Evolutionary conservation across 2,888 invertebrate species (phyloP).

Genomic region (Mythimna impura): DNA sequence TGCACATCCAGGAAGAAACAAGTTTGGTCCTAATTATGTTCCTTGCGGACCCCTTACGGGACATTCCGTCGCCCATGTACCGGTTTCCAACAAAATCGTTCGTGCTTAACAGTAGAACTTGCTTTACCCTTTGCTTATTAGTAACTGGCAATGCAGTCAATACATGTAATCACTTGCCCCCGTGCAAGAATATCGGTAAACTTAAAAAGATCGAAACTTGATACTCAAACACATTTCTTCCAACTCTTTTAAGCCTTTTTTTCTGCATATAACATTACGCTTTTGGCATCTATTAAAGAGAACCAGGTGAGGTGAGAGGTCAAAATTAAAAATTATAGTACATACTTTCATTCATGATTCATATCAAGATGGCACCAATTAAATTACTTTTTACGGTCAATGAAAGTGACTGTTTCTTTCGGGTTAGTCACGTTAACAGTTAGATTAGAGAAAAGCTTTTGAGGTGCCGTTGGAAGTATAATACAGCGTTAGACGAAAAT

Average conservation of each 20-base stretch:
- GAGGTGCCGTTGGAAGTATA: constrained; percentile 21
- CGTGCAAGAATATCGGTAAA: constrained; percentile 30
- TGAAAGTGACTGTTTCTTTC: constrained; percentile 55
- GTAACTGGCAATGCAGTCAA: constrained; percentile 33
- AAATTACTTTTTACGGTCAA: constrained; percentile 52
- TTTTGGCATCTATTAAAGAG: constrained; percentile 17
- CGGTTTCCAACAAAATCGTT: constrained; percentile 59
- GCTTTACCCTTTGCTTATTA: constrained; percentile 58
- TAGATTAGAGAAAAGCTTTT: constrained; percentile 43
- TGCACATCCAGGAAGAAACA: constrained; percentile 45
- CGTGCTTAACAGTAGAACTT: constrained; percentile 50
- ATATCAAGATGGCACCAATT: constrained; percentile 54
- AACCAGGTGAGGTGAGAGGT: constrained; percentile 46
- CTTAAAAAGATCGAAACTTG: not conserved
- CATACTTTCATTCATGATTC: constrained; percentile 42
- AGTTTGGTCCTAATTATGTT: constrained; percentile 41
- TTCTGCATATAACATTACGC: constrained; percentile 1
- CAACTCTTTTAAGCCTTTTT: constrained; percentile 5
- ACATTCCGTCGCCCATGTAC: constrained; percentile 50
- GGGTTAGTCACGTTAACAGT: constrained; percentile 56
- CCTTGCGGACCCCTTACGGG: constrained; percentile 47
- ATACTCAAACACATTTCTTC: constrained; percentile 9
- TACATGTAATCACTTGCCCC: constrained; percentile 32
- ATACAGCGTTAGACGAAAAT: constrained; percentile 15
- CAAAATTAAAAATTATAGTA: constrained; percentile 47